These are phyloP conservation scores for Microcebus griseorufus DNA, from an alignment of 2,113 vertebrate genomes.

Conservation along the genomic window DNA sequence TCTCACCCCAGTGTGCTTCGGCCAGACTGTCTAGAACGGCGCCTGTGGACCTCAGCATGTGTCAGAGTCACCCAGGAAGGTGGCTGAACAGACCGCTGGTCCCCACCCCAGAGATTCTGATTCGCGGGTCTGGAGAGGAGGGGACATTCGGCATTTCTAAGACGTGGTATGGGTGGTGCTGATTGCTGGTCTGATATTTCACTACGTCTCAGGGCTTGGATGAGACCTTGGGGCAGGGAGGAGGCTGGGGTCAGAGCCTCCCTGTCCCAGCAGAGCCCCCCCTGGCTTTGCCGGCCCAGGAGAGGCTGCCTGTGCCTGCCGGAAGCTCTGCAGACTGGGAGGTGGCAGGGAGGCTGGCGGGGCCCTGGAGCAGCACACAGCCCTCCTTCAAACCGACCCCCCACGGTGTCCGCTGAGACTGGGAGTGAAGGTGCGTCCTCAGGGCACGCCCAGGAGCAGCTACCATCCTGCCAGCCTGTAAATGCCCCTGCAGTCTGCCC, in stretches of 20 bases:
- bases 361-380: fast-evolving
- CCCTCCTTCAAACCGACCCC: background rate
- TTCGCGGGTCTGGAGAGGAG: too few species aligned
- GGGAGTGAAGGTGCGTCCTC: background rate
- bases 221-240: background rate
- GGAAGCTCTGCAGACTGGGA: background rate
- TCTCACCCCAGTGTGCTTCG: background rate
- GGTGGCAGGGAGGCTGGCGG: background rate
- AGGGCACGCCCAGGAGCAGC: fast-evolving
- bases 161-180: background rate
- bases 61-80: background rate
- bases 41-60: background rate
- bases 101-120: background rate
- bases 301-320: background rate
- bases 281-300: background rate
- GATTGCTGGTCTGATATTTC: background rate
- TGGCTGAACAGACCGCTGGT: fast-evolving
- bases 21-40: fast-evolving
- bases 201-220: background rate
- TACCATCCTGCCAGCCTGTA: fast-evolving
- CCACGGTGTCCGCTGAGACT: background rate
- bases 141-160: fast-evolving
- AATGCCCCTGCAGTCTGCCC: too few species aligned
- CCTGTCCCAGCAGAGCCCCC: background rate
- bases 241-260: background rate